Conservation (phyloP, 1,140 invertebrate species). For the Seison nebaliae region DNA sequence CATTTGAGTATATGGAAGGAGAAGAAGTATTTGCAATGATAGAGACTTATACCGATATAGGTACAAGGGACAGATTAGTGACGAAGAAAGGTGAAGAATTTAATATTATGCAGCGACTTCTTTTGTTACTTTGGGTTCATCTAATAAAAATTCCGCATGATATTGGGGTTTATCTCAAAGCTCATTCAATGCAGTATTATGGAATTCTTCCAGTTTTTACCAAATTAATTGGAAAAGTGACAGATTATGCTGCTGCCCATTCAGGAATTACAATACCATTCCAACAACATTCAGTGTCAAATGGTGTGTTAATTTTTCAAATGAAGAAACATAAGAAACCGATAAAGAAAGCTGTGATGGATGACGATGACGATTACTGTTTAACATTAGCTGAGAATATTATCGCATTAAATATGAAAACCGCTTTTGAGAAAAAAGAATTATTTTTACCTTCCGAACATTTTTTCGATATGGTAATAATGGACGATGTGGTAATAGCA, state of each 20-base stretch:
- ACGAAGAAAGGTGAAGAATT: neutral
- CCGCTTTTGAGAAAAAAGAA: too few relatives aligned
- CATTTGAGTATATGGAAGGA: neutral
- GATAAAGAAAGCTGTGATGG: too few relatives aligned
- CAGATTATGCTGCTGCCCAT: slow-evolving; percentile 18
- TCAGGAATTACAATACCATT: slow-evolving; percentile 22
- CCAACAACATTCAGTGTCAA: slow-evolving; percentile 17
- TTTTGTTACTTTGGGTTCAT: neutral
- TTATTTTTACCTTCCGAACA: too few relatives aligned
- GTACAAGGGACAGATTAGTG: neutral
- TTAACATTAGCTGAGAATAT: too few relatives aligned
- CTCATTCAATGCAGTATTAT: slow-evolving; percentile 21
- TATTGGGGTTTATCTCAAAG: slow-evolving; percentile 18
- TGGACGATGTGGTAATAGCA: too few relatives aligned
- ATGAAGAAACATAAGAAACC: slow-evolving; percentile 3
- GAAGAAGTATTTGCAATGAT: neutral
- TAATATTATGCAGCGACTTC: neutral
- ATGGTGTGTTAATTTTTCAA: neutral
- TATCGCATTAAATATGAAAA: too few relatives aligned
- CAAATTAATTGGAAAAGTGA: slow-evolving; percentile 19
- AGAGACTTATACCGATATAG: neutral
- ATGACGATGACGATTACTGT: too few relatives aligned
- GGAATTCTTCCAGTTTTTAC: slow-evolving; percentile 18
- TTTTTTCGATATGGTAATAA: too few relatives aligned
- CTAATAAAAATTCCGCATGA: slow-evolving; percentile 1